Evolutionary conservation across 2,888 invertebrate species (phyloP), one percentile per base, ranked within the genome.

Genomic region (Hipparchia semele): DNA sequence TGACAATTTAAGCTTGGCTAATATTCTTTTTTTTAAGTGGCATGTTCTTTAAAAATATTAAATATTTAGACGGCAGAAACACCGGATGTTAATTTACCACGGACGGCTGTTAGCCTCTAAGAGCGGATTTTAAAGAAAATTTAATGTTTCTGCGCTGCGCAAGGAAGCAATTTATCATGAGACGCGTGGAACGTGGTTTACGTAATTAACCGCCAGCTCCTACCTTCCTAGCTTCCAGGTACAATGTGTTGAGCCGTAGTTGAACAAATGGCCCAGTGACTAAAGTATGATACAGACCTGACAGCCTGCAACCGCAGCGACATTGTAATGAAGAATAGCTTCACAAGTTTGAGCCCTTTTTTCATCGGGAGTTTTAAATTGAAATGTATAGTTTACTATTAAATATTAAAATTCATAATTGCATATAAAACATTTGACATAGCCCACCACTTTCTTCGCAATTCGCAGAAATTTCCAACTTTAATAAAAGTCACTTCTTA

Each of bases 141-240:
- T 77, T 74, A 80, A 77, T 77, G 77, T 79, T 77, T 75, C 73
- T 71, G 73, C 72, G 76, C 65, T 74, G 67, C 71, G 66, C 84
- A 82, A 86, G 92, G 92, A 92, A 92, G 82, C 88, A 81, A 84
- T 92, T 86, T 84, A 91, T 93, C 92, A 91, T 82, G 84, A 84
- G 82, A 86, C 85, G 87, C 88, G 87, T 89, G 89, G 89, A 79
- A 86, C 82, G 84, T 85, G 87, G 83, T 87, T 88, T 86, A 87
- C 82, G 88, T 87, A 92, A 93, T 93, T 92, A 92, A 91, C 88
- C 83, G 82, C 75, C 75, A 79, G 79, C 79, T 78, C 77, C 81
- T 8, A 58, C 8, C 58, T 23, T 5, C 33, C 89, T 8, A 58
- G 23, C 58, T 23, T 10, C 33, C 89, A 90, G 90, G 91, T 90